Base-by-base conservation (phyloP, 2,113 vertebrate genomes). In the Brachypteracias leptosomus region DNA sequence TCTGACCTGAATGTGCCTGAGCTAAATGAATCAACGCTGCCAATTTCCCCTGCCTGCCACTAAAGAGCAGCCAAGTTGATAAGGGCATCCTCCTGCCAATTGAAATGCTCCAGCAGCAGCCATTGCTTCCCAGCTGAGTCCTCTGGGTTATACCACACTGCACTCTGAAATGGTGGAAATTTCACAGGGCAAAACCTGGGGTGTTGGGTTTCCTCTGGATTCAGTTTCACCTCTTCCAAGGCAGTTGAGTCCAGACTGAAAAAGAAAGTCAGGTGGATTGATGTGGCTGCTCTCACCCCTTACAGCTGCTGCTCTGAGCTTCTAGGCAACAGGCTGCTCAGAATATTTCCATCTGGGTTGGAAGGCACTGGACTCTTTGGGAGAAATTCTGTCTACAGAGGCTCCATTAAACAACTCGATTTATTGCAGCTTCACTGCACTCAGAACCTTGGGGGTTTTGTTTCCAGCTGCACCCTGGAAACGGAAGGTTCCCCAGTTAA, bases 1-100 rank as follows among this genome's bases (percentile, higher is more conserved):
- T 97, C 86, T 95, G 97, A 98, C 94, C 97, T 84, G 96, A 96
- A 96, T 94, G 96, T 85, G 95, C 92, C 94, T 89, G 94, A 96
- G 97, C 96, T 96, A 78, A 97, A 97, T 95, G 96, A 96, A 98
- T 97, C 97, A 97, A 71, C 82, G 1, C 59, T 96, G 96, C 96
- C 96, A 93, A 83, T 96, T 97, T 95, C 92, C 87, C 89, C 87
- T 88, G 85, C 94, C 91, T 82, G 71, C 73, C 93, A 82, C 93
- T 91, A 3, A 93, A 94, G 94, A 96, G 44, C 84, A 77, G 95
- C 76, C 77, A 87, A 7, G 84, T 29, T 86, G 85, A 89, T 66
- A 75, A 58, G 86, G 74, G 61, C 90, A 94, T 96, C 94, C 97
- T 94, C 93, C 90, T 91, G 86, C 73, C 95, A 55, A 0, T 4